Evolutionary conservation across 2,888 invertebrate genomes (phyloP).

Genomic region (Candidula unifasciata): DNA sequence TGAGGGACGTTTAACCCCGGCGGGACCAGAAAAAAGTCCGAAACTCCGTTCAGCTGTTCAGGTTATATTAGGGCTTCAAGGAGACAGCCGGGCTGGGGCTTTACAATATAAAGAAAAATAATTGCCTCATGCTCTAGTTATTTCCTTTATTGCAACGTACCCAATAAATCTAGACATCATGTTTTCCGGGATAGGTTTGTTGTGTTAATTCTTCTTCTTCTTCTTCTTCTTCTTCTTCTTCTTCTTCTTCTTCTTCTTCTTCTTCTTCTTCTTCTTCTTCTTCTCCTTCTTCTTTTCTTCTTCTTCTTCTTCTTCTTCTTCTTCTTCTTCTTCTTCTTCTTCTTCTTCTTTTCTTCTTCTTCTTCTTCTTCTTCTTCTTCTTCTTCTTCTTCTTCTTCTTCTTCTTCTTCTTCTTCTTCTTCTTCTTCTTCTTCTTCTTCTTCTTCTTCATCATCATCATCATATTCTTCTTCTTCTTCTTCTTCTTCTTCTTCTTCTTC

Average conservation of each 20-base stretch:
- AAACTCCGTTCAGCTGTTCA: too few species aligned
- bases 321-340: neutral
- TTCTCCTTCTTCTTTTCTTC: slow-evolving; percentile 70
- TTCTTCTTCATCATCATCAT: neutral
- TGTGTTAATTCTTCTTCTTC: too few species aligned
- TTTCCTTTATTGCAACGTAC: neutral
- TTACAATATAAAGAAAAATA: too few species aligned
- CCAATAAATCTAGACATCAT: too few species aligned
- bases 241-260: neutral
- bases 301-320: neutral
- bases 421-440: neutral
- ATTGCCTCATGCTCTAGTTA: neutral
- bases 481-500: neutral
- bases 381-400: neutral
- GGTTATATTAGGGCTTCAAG: too few species aligned
- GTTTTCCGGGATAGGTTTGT: neutral
- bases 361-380: neutral
- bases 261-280: neutral
- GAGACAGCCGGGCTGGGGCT: too few species aligned
- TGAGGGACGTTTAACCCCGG: too few species aligned
- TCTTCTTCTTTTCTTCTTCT: neutral
- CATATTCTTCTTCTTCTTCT: too few species aligned
- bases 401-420: neutral
- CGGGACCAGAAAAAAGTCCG: too few species aligned
- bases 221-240: neutral